Evolutionary conservation across 1,140 invertebrate species (phyloP), one percentile per base, ranked within the genome.

Genomic region (Platyura marginata): DNA sequence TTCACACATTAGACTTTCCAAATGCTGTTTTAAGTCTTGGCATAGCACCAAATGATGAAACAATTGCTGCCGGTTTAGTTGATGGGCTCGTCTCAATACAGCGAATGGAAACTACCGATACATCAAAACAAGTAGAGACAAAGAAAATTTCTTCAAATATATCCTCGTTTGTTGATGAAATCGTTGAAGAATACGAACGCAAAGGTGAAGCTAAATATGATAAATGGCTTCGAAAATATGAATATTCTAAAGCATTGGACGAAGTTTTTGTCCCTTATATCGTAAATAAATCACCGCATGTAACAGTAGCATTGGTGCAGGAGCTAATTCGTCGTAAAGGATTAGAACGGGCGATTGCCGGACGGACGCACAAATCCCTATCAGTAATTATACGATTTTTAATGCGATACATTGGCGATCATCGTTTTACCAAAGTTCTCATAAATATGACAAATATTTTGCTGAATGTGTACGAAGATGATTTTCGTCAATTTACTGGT

Each of bases 11-110:
- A 19, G 81, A 86, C 55, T 94, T 87, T 61, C 80, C 91, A 6
- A 93, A 91, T 67, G 75, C 87, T 20, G 73, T 98, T 39, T 67
- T 96, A 4, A 92, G 87, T 62, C 62, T 96, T 51, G 89, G 74
- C 43, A 69, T 78, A 49, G 67, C 90, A 62, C 66, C 74, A 44
- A 73, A 84, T 55, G 86, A 95, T 66, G 77, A 84, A 54, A 78
- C 82, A 19, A 58, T 96, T 46, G 84, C 80, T 29, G 82, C 82
- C 40, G 92, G 92, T 40, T 90, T 92, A 78, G 74, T 84, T n/a
- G 86, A 93, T 65, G 88, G 89, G 36, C 65, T 94, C 32, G 72
- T 97, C 46, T 89, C 88, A 3, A 79, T 96, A 19, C 74, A 75
- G 46, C 74, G 82, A 55, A 71, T 79, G 63, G 79, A 84, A 55